Base-by-base conservation (phyloP, 2,888 invertebrate species). In the Orchesellides sinensis region DNA sequence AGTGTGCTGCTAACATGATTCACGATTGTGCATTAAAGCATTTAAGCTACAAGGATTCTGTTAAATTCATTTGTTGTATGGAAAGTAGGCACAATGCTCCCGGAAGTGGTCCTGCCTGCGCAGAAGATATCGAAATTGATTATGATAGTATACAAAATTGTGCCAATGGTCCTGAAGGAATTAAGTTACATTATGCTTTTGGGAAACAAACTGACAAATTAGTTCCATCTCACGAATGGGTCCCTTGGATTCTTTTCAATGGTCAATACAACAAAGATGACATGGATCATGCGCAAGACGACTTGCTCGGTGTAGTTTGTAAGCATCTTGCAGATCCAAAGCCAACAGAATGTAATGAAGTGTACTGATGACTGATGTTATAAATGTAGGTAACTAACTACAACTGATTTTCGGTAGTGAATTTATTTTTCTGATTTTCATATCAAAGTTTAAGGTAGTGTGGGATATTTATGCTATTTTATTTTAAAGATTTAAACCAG, bases 241-340 rank as follows among this genome's bases (percentile, higher is more conserved):
- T 86, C 14, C 83, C 83, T 4, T 86, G 85, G 85, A 83, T 84
- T 17, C 70, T 86, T 0, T 81, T 83, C 25, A 86, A 86, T 29
- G 78, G 81, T 3, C 14, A 63, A 1, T 83, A 83, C 27, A 81
- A 73, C 23, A 78, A 85, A 35, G 83, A 61, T 0, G 84, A 85
- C 21, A 84, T 83, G 83, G 78, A 80, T 2, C 75, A 65, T 35
- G 63, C 84, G 4, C 72, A 86, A 70, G 63, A 83, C n/a, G 84
- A 86, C 21, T 73, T 86, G 8, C 23, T 84, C 2, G 32, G 40
- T 14, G 78, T 83, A 0, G n/a, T 86, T 32, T 86, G 85, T 59
- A 66, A 83, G 40, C 47, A 83, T 52, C 45, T 86, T 19, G 6
- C 63, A 32, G 78, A 83, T 32, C 83, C 84, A 5, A 80, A 77